These are phyloP conservation scores for Actinernus sp. DNA, from an alignment of 92 coral and sea anemone species.

Conservation along the genomic window DNA sequence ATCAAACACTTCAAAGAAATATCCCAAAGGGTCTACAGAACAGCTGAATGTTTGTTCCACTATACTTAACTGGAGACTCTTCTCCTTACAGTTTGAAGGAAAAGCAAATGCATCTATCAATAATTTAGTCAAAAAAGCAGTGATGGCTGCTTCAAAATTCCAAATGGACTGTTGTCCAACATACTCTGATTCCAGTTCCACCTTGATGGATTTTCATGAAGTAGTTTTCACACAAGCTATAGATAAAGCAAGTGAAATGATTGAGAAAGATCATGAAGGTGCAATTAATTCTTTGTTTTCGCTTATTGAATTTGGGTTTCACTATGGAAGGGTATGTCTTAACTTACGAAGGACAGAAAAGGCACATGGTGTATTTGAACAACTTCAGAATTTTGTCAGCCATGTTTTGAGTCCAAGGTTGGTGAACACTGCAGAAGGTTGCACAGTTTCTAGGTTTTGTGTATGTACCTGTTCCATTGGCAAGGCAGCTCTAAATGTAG, in stretches of 20 bases:
- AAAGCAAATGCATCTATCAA: conserved; percentile 57
- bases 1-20: conserved; percentile 8
- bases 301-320: conserved; percentile 77
- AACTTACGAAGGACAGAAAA: conserved; percentile 39
- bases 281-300: conserved; percentile 17
- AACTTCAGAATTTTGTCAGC: conserved; percentile 36
- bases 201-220: conserved; percentile 40
- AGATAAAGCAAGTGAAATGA: conserved; percentile 7
- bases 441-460: conserved; percentile 26
- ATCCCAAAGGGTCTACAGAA: conserved; percentile 7
- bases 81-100: conserved; percentile 54
- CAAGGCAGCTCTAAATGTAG: conserved; percentile 29
- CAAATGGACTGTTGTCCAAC: conserved; percentile 66
- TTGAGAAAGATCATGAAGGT: not conserved
- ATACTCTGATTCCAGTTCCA: conserved; percentile 9
- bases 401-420: conserved; percentile 6
- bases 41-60: not conserved
- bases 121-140: conserved; percentile 60
- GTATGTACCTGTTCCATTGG: conserved; percentile 24
- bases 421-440: conserved; percentile 19
- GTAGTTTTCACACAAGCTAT: conserved; percentile 24
- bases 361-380: conserved; percentile 47
- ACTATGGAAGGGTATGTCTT: conserved; percentile 56
- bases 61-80: conserved; percentile 59
- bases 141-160: conserved; percentile 69